Conservation (phyloP, 2,797 vertebrate species). For the Ceryle rudis region DNA sequence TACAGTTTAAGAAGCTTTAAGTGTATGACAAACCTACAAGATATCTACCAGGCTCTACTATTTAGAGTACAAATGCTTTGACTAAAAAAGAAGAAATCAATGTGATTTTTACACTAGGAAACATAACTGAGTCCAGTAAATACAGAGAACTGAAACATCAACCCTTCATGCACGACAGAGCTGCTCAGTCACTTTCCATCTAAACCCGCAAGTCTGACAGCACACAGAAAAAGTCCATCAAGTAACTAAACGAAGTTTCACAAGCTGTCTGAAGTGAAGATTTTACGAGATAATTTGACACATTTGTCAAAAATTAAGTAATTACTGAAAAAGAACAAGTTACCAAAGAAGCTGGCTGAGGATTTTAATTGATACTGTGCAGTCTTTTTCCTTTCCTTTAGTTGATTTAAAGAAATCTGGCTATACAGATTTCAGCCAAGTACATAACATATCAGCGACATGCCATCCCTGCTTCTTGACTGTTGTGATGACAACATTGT, state of each 20-base stretch:
- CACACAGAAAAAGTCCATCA: neutral
- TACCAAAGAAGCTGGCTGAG: neutral
- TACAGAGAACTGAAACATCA: neutral
- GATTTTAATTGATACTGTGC: neutral
- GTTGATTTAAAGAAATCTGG: neutral
- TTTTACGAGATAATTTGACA: neutral
- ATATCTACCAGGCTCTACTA: neutral
- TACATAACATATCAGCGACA: fast-evolving
- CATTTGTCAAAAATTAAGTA: neutral
- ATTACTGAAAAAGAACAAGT: neutral
- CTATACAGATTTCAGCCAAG: neutral
- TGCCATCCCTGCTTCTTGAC: neutral
- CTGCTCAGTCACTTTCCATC: neutral
- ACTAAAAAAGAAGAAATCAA: neutral
- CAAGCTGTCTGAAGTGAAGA: neutral
- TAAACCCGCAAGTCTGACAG: neutral
- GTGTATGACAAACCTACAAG: neutral
- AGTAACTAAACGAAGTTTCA: neutral
- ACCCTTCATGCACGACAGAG: neutral
- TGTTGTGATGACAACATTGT: neutral
- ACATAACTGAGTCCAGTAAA: neutral
- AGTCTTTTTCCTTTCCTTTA: neutral
- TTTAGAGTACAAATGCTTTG: neutral
- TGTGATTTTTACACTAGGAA: neutral
- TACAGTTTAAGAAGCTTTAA: neutral